phyloP scores from a whole-genome alignment of 2,113 vertebrate genomes.

The Regulus satrapa region DNA sequence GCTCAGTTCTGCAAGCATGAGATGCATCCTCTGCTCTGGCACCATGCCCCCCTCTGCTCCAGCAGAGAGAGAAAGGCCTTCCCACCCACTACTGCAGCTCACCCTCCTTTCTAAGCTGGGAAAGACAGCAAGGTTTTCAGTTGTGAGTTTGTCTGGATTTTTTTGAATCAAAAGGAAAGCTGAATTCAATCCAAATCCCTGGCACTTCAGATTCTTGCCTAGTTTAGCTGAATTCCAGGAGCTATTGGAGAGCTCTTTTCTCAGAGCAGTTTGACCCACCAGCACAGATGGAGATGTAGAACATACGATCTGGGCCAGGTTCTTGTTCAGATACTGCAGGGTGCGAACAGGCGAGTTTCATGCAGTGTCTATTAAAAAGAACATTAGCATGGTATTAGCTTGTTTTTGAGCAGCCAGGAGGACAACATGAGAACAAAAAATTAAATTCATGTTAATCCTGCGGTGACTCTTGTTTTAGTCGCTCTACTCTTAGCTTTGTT shows the following conservation, averaged over 20 bases:
- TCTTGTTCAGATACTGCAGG: background rate
- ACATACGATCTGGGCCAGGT: background rate
- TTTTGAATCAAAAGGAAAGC: background rate
- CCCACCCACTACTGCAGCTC: background rate
- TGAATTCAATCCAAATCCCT: background rate
- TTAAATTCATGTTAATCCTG: background rate
- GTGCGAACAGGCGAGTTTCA: background rate
- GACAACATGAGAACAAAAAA: background rate
- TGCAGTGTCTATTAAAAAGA: background rate
- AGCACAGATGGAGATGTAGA: background rate
- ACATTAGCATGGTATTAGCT: background rate
- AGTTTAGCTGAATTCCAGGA: background rate
- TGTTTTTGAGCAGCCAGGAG: background rate
- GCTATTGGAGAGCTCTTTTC: background rate
- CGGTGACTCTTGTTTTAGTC: background rate
- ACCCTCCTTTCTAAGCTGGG: background rate
- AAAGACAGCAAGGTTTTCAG: background rate
- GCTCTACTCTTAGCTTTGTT: background rate
- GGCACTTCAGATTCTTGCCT: background rate
- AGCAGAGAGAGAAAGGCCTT: background rate
- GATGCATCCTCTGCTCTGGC: background rate
- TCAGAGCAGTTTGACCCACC: constrained; percentile 8
- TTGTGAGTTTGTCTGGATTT: background rate
- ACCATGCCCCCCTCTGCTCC: accelerated
- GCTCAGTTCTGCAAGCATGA: background rate